Base-by-base conservation (phyloP, 2,888 invertebrate species). In the Cheilosia scutellata region DNA sequence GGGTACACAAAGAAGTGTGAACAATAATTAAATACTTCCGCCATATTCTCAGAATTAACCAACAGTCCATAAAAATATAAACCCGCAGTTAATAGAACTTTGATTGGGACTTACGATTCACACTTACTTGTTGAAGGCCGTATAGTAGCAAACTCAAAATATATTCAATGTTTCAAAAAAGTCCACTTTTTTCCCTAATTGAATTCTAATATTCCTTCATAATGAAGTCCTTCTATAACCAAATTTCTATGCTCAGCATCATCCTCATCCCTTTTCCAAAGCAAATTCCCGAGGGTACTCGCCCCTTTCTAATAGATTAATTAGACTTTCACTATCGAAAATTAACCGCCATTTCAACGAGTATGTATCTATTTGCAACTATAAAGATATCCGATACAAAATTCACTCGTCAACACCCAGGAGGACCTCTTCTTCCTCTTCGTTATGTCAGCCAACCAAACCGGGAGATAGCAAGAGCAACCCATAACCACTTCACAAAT, bases 401-500 rank as follows among this genome's bases (percentile, higher is more conserved):
- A 29, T 11, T 29, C 51, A 51, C 40, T 20, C 31, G 6, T 5
- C 20, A 31, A 49, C 37, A 27, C 29, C 33, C 60, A 13, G 2
- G 31, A 16, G 33, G 6, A 5, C 57, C 37, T 33, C 37, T 33
- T 55, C 58, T 37, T 40, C 20, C 13, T 16, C 16, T n/a, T 9
- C 27, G 37, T 1, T 9, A 9, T 25, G 27, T 47, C 20, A 47
- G 7, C n/a, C 11, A 13, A 13, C 37, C 27, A 37, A 13, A 40
- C 11, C 33, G 7, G 16, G 16, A 13, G 16, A 9, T 5, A 49
- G 20, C 5, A 42, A 40, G 16, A 20, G 5, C 44, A 25, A 31
- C 11, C 33, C 49, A 11, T 37, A 49, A 49, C 63, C 57, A 65
- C 75, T 49, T 65, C 37, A 55, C 57, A 65, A 57, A 57, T 55